phyloP scores from a whole-genome alignment of 2,888 invertebrate species.

The Harmothoe impar region DNA sequence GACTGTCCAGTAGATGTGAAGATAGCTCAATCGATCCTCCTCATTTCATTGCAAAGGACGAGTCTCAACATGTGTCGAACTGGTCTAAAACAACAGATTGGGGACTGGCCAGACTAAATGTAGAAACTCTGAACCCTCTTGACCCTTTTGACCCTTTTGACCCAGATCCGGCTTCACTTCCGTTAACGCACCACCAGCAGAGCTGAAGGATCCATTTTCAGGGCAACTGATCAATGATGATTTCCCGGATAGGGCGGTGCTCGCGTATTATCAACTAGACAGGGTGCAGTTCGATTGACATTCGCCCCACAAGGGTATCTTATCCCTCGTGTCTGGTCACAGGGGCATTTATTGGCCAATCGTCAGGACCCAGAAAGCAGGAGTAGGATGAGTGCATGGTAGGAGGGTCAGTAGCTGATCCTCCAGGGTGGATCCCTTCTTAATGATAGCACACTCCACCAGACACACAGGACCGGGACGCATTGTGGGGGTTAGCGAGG shows the following conservation, averaged over 20 bases:
- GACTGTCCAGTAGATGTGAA: no score
- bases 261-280: slow-evolving; percentile 27
- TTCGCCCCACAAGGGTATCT: slow-evolving; percentile 42
- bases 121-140: no score
- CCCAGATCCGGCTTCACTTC: slow-evolving; percentile 1
- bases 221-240: slow-evolving; percentile 40
- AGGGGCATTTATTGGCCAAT: slow-evolving; percentile 33
- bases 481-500: background rate
- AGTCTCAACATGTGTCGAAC: no score
- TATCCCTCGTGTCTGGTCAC: slow-evolving; percentile 20
- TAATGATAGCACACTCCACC: slow-evolving; percentile 21
- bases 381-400: background rate
- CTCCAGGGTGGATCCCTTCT: background rate
- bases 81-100: no score
- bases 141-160: slow-evolving; percentile 26
- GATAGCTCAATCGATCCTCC: no score
- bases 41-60: no score
- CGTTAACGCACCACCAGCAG: background rate
- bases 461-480: background rate
- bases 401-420: background rate
- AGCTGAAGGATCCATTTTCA: background rate
- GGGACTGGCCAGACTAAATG: no score
- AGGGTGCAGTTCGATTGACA: slow-evolving; percentile 26
- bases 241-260: background rate
- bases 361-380: background rate